Conservation (phyloP, 2,797 vertebrate species). For the Huso huso region DNA sequence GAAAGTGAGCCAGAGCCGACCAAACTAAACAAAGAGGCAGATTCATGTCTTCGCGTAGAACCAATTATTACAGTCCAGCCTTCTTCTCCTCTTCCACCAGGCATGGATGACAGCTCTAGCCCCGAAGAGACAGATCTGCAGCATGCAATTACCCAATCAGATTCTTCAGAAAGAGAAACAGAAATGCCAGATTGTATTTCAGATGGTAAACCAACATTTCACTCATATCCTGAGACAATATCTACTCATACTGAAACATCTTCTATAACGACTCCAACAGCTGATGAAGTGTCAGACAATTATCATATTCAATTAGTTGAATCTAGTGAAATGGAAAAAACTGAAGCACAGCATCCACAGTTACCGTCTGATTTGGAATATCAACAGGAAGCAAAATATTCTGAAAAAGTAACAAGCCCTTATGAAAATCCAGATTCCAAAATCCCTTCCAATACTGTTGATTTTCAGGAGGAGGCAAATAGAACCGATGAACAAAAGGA, state of each 20-base stretch:
- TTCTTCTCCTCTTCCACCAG: conserved; percentile 83
- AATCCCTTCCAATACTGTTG: conserved; percentile 47
- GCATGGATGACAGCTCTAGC: conserved; percentile 72
- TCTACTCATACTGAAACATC: no score
- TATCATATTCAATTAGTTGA: background rate
- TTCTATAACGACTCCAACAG: no score
- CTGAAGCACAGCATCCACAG: background rate
- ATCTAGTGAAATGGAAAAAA: background rate
- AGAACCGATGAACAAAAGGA: conserved; percentile 52
- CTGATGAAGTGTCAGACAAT: background rate
- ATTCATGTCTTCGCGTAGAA: conserved; percentile 68
- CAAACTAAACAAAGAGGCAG: conserved; percentile 64
- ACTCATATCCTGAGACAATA: background rate
- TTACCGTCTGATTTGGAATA: background rate
- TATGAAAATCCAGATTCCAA: conserved; percentile 62
- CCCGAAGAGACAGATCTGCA: conserved; percentile 62
- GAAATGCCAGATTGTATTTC: conserved; percentile 32
- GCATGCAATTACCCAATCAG: conserved; percentile 56
- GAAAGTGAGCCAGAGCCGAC: conserved; percentile 72
- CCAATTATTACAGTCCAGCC: conserved; percentile 82
- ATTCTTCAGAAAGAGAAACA: conserved; percentile 48
- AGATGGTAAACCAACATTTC: conserved; percentile 11
- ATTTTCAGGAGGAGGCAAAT: conserved; percentile 44
- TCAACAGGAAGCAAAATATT: conserved; percentile 9
- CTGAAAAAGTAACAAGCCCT: conserved; percentile 47